These are phyloP conservation scores for Pteropus rufus DNA, from an alignment of 2,797 vertebrate species.

Conservation along the genomic window DNA sequence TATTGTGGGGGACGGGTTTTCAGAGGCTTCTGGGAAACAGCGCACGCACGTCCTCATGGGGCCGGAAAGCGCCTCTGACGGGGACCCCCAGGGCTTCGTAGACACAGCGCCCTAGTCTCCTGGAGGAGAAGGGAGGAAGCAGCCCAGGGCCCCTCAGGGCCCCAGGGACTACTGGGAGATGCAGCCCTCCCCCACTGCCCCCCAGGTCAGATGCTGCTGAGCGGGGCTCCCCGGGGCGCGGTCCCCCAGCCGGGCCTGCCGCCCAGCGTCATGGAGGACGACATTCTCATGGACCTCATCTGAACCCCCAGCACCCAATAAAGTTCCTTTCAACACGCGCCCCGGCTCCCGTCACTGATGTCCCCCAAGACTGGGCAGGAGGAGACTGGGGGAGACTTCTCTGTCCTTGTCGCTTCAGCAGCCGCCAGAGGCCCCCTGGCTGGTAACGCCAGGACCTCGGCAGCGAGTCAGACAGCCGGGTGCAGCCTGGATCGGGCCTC, in stretches of 20 bases:
- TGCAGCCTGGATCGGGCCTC: neutral
- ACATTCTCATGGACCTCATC: slow-evolving; percentile 93
- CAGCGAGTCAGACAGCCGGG: neutral
- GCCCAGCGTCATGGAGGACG: slow-evolving; percentile 92
- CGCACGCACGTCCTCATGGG: neutral
- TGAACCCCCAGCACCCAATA: slow-evolving; percentile 81
- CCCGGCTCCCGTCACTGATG: slow-evolving; percentile 74
- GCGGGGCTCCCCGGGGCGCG: slow-evolving; percentile 87
- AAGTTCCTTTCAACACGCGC: slow-evolving; percentile 73
- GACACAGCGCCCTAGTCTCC: neutral
- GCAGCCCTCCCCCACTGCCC: slow-evolving; percentile 65
- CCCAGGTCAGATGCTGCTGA: slow-evolving; percentile 93
- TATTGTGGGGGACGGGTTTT: neutral
- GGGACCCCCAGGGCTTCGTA: neutral
- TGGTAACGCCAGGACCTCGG: neutral
- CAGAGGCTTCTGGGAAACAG: neutral
- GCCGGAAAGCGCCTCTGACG: neutral
- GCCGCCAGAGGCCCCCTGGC: neutral
- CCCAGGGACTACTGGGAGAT: slow-evolving; percentile 64
- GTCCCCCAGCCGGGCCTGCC: slow-evolving; percentile 89
- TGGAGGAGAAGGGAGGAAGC: slow-evolving; percentile 12
- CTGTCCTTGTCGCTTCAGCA: slow-evolving; percentile 17
- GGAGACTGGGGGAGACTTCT: slow-evolving; percentile 1
- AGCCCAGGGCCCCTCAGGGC: slow-evolving; percentile 30
- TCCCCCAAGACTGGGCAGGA: slow-evolving; percentile 65